Base-by-base conservation (phyloP, 2,888 invertebrate species). In the Syrista parreyssii region DNA sequence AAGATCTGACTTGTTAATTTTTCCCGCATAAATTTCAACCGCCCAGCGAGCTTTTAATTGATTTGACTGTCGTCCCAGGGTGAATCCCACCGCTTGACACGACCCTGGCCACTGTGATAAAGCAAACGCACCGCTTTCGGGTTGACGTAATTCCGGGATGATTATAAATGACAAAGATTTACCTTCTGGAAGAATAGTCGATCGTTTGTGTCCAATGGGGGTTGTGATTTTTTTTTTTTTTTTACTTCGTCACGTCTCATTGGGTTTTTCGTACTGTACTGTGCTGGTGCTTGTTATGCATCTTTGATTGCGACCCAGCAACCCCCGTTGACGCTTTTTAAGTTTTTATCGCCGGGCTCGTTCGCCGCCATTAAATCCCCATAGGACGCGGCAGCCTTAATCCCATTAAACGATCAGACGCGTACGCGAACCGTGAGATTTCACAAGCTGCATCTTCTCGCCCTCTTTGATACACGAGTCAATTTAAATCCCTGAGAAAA, bases 1-100 rank as follows among this genome's bases (percentile, higher is more conserved):
- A 84, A 87, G 86, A 90, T 91, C 89, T 89, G 91, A 90, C 91
- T 91, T 91, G 91, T 90, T 91, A 90, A 91, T 90, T 90, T 89
- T 89, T 85, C 79, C 86, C 82, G 89, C 88, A 90, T 89, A 90
- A 90, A 90, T 91, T 90, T 84, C 83, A 82, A 83, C 82, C 84
- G 81, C 79, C 83, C 82, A 83, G 84, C 84, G 81, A 84, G 85
- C 82, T 86, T 86, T 87, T 87, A 88, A 89, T 89, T 88, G 88
- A 89, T 89, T 88, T 84, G 83, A 69, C 75, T 74, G 35, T 75
- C 77, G 40, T 33, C 32, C 71, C 35, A 6, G 74, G 74, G 23
- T 31, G 32, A 33, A 33, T 35, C 74, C 35, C 74, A 30, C 35
- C 34, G 74, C n/a, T 35, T 30, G 35, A 33, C 74, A 33, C 74